Percentiles rank a stretch among this genome's conserved stretches.
Evolutionary conservation across 2,113 vertebrate genomes (phyloP).

Genomic region (Nerophis ophidion): DNA sequence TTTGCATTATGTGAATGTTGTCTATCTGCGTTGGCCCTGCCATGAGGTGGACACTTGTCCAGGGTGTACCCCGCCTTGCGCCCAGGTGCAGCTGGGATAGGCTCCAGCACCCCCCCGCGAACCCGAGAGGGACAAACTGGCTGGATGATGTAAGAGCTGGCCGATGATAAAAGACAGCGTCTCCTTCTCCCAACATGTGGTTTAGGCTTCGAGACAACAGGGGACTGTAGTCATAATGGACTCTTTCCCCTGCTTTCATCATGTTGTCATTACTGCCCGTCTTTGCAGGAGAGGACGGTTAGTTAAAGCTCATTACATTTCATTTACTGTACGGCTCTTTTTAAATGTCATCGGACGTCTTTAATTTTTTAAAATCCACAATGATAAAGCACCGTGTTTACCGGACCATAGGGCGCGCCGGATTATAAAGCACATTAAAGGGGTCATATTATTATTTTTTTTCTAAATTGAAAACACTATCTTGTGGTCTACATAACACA

Average conservation of each 20-base stretch:
- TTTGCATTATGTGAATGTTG: not conserved
- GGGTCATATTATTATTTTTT: too few species aligned
- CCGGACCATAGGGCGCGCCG: too few species aligned
- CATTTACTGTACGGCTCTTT: conserved; percentile 7
- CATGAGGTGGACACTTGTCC: too few species aligned
- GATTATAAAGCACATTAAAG: too few species aligned
- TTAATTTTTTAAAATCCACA: not conserved
- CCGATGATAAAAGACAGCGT: conserved; percentile 46
- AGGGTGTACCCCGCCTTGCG: too few species aligned
- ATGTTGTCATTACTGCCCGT: conserved; percentile 19
- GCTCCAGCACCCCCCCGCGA: too few species aligned
- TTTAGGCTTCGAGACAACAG: conserved; percentile 39
- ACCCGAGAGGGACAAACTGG: too few species aligned
- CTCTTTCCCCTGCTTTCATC: conserved; percentile 35
- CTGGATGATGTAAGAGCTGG: conserved; percentile 45
- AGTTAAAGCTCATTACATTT: conserved; percentile 26
- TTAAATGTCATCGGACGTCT: not conserved
- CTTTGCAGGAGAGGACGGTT: conserved; percentile 39
- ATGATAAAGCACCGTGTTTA: not conserved
- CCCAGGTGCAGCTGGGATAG: too few species aligned
- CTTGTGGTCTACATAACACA: too few species aligned
- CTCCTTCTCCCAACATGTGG: conserved; percentile 49
- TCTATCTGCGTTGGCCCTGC: too few species aligned
- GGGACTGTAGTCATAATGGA: conserved; percentile 34
- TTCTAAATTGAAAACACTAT: too few species aligned